These are phyloP conservation scores for Otus sunia DNA, from an alignment of 2,113 vertebrate species.

Conservation along the genomic window DNA sequence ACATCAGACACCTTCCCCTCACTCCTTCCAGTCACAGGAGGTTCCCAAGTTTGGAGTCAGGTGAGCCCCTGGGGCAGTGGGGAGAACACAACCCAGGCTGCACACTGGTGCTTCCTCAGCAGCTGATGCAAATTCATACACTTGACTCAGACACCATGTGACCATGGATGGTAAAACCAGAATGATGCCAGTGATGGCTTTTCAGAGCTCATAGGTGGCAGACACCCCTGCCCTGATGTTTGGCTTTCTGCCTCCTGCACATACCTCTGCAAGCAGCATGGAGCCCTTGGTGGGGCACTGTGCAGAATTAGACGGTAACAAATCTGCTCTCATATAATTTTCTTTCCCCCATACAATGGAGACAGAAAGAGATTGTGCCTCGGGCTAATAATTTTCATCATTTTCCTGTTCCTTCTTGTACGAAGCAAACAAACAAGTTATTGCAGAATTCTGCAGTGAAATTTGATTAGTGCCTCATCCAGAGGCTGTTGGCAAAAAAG, in stretches of 20 bases:
- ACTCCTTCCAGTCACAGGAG: accelerated
- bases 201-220: not conserved
- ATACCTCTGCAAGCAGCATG: accelerated
- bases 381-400: not conserved
- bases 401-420: not conserved
- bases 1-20: not conserved
- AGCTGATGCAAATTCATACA: not conserved
- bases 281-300: not conserved
- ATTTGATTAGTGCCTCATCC: not conserved
- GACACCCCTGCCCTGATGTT: not conserved
- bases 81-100: not conserved
- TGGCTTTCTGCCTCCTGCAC: not conserved
- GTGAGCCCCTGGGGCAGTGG: not conserved
- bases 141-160: accelerated
- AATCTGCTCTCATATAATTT: not conserved
- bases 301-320: not conserved
- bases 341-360: not conserved
- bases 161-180: not conserved
- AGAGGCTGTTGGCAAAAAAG: not conserved
- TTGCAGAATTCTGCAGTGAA: not conserved
- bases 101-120: not conserved
- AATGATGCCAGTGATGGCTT: not conserved
- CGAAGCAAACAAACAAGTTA: not conserved
- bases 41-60: not conserved
- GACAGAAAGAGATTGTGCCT: not conserved